Evolutionary conservation across 2,797 vertebrate genomes (phyloP), one percentile per base, ranked within the genome.

Genomic region (Hafferia zeledoni): DNA sequence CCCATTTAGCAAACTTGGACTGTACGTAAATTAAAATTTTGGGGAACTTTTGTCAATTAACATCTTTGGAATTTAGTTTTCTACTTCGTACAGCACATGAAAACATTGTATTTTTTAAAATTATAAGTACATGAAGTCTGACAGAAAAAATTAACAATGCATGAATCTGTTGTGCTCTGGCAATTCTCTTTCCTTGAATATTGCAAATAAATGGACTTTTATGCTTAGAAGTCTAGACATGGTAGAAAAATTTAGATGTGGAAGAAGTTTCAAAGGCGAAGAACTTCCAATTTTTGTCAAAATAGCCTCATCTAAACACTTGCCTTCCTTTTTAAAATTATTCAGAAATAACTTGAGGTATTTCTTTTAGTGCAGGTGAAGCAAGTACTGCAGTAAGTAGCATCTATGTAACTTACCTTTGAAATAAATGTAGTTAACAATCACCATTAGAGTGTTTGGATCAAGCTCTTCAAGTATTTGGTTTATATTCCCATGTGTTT

Each of bases 381-480:
- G 75, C 8, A 69, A 16, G 8, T 39, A 60, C 18, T 33, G 28
- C 33, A 67, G 16, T 41, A 70, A 61, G 3, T 59, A 84, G 27
- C 28, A 80, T 11, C 10, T 50, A 3, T 59, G 13, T 60, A 56
- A 67, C 96, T 94, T 98, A 99, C 99, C 99, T 98, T 98, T 98
- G 97, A 99, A 99, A 95, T 97, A 98, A 92, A 99, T 96, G 10
- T 98, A 98, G 94, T 98, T 99, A 74, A 98, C 77, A 24, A 99
- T 97, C 69, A 99, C 96, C 98, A 99, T 97, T 33, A 97, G 67
- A 3, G 94, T 97, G 8, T 95, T 91, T 11, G 88, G n/a, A 52
- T 97, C 74, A 72, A 99, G 63, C 8, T 96, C 97, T 52, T 97
- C 97, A 77, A 99, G 93, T 91, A 98, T 94, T 46, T 98, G 96